Evolutionary conservation across 2,113 vertebrate species (phyloP).

Genomic region (Nesogale talazaci): DNA sequence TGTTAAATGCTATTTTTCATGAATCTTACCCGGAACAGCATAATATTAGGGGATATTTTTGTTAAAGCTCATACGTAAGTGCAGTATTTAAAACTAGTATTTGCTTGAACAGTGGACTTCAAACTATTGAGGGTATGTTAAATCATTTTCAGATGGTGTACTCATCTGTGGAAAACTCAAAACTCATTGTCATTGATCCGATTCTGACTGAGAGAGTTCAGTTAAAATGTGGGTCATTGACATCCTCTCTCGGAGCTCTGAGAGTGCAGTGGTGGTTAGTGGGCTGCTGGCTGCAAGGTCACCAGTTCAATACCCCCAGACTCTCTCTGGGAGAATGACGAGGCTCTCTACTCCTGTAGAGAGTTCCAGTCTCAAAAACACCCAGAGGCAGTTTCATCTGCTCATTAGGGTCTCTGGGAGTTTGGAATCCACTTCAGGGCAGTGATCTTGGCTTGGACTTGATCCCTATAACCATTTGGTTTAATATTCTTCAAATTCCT

Average conservation of each 20-base stretch:
- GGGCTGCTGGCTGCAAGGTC: no score
- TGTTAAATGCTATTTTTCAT: not conserved
- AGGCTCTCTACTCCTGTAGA: no score
- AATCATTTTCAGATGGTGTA: not conserved
- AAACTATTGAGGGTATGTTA: not conserved
- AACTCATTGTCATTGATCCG: no score
- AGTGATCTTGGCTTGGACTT: no score
- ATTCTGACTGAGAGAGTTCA: not conserved
- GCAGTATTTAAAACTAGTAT: constrained; percentile 19
- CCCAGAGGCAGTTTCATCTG: no score
- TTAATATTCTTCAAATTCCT: not conserved
- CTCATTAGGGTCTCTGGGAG: no score
- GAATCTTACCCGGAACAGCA: not conserved
- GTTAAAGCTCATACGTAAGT: not conserved
- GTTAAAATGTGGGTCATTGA: not conserved
- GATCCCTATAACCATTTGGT: not conserved
- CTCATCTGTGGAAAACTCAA: not conserved
- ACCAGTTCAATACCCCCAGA: no score
- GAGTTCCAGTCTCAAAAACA: no score
- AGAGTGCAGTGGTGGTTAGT: no score
- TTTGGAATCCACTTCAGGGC: no score
- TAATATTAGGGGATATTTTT: not conserved
- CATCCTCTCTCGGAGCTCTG: no score
- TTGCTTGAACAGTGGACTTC: not conserved
- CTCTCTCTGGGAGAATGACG: no score